A percentile compares a stretch with the other conserved stretches of the same genome.
These are phyloP conservation scores for Metacarcinus magister DNA, from an alignment of 2,888 invertebrate species.

Conservation along the genomic window DNA sequence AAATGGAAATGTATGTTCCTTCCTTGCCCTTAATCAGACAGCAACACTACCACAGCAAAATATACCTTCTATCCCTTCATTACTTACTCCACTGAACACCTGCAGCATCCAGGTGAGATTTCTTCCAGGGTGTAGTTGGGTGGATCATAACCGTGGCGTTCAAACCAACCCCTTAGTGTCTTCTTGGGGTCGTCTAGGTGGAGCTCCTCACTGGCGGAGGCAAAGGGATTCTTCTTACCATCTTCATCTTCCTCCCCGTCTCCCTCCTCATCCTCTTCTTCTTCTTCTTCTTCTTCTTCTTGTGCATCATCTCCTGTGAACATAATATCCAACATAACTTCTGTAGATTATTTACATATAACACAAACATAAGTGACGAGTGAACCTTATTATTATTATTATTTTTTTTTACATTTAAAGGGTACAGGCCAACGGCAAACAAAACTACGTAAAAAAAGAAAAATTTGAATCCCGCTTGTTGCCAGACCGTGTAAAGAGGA, in stretches of 20 bases:
- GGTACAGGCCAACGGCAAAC: background rate
- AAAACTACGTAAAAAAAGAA: background rate
- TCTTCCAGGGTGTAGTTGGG: slow-evolving; percentile 93
- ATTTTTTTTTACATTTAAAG: too few relatives aligned
- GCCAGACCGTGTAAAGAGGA: background rate
- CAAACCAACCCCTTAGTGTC: slow-evolving; percentile 95
- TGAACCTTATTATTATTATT: too few relatives aligned
- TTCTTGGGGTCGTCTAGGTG: slow-evolving; percentile 98
- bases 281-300: slow-evolving; percentile 85
- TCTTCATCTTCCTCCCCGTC: slow-evolving; percentile 95
- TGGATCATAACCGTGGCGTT: slow-evolving; percentile 94
- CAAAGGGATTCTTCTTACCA: slow-evolving; percentile 92
- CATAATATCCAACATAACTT: too few relatives aligned
- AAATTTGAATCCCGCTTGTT: background rate
- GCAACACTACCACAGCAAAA: background rate
- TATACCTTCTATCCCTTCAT: background rate
- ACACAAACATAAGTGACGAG: too few relatives aligned
- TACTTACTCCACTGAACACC: slow-evolving; percentile 85
- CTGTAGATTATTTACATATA: too few relatives aligned
- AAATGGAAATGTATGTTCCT: too few relatives aligned
- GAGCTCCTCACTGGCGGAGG: slow-evolving; percentile 91
- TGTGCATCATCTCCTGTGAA: slow-evolving; percentile 85
- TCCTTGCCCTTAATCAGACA: background rate
- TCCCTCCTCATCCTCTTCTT: slow-evolving; percentile 87
- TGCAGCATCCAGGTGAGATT: slow-evolving; percentile 92